phyloP scores from a whole-genome alignment of 2,888 invertebrate species.

The Lasioglossum marginatum region DNA sequence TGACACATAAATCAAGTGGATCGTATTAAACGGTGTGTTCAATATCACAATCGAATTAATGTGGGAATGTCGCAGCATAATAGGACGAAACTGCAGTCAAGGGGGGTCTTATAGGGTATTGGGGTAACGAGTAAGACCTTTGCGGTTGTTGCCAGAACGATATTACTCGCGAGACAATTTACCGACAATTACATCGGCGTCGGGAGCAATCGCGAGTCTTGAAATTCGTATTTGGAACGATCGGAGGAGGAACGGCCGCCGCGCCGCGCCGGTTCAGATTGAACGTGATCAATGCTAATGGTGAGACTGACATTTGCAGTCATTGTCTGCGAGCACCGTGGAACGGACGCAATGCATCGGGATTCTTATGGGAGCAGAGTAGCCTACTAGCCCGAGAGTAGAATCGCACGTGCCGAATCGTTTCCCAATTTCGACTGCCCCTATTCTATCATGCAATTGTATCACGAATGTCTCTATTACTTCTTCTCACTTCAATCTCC shows the following conservation, averaged over 20 bases:
- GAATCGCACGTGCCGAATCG: conserved; percentile 45
- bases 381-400: conserved; percentile 31
- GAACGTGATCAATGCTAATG: conserved; percentile 82
- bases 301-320: conserved; percentile 84
- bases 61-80: conserved; percentile 10
- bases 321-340: conserved; percentile 77
- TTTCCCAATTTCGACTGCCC: conserved; percentile 37
- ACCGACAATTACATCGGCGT: conserved; percentile 25
- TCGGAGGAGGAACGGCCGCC: conserved; percentile 59
- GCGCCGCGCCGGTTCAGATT: conserved; percentile 66
- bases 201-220: conserved; percentile 40
- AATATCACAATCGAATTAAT: neutral
- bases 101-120: neutral
- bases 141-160: conserved; percentile 4
- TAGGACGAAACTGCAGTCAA: neutral
- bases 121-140: neutral
- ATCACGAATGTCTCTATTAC: neutral
- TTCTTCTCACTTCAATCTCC: neutral
- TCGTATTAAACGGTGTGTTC: neutral
- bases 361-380: conserved; percentile 74
- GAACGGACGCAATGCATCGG: conserved; percentile 72
- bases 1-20: neutral
- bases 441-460: too few species aligned
- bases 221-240: conserved; percentile 63
- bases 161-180: conserved; percentile 34